Evolutionary conservation across 2,113 vertebrate genomes (phyloP).

Genomic region (Ictidomys tridecemlineatus): DNA sequence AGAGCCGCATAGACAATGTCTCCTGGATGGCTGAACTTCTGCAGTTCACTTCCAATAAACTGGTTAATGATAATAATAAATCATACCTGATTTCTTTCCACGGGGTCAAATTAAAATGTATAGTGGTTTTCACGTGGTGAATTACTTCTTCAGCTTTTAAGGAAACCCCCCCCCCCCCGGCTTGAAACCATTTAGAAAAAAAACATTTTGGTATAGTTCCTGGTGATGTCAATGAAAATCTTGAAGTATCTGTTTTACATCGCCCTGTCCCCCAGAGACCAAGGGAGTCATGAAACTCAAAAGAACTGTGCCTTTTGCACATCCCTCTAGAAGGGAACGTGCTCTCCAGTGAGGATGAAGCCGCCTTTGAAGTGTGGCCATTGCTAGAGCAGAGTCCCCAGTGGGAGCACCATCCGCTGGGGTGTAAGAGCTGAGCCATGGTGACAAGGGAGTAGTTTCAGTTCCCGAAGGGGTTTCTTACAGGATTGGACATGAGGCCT

Average conservation of each 20-base stretch:
- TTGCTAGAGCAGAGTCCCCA: not conserved
- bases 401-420: not conserved
- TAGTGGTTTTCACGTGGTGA: not conserved
- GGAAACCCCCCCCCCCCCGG: not conserved
- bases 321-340: constrained; percentile 9
- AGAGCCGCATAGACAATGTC: not conserved
- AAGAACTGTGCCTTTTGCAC: not conserved
- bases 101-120: not conserved
- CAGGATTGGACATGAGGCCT: not conserved
- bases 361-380: constrained; percentile 11
- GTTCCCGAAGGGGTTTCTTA: not conserved
- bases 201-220: not conserved
- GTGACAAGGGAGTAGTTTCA: not conserved
- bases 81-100: not conserved
- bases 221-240: not conserved
- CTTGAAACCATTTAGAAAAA: constrained; percentile 38
- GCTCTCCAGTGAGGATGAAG: not conserved
- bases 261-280: not conserved
- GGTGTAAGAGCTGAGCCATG: not conserved
- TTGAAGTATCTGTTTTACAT: not conserved
- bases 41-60: not conserved
- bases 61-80: not conserved
- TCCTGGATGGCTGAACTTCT: not conserved
- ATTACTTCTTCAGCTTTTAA: not conserved
- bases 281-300: not conserved